Base-by-base conservation (phyloP, 2,113 vertebrate genomes). In the Aptenodytes forsteri region DNA sequence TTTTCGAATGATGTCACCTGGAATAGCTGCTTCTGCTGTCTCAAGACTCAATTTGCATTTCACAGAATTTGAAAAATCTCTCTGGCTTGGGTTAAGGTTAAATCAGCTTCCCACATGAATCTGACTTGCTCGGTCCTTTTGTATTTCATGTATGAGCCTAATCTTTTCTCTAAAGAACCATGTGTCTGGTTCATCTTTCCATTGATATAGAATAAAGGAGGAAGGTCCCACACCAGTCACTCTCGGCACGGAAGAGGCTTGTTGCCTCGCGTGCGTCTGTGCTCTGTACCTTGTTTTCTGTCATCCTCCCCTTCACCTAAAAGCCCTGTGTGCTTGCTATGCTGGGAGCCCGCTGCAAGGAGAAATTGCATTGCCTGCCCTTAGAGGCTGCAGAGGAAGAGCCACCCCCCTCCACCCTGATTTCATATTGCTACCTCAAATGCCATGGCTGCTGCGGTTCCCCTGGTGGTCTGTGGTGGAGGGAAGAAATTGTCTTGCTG, bases 1-100 rank as follows among this genome's bases (percentile, higher is more conserved):
- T 79, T 21, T 93, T 73, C 2, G 0, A 94, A 46, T 14, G 4
- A 72, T 92, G 27, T 91, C 86, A 93, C 70, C 72, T 86, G 73
- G 50, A 96, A 58, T 91, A 83, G 62, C 83, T 89, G 73, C 46
- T 87, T 90, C 66, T 94, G 79, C 70, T 75, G 70, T 84, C 55
- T 96, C 10, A 22, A 83, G 44, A 25, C 49, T 82, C 62, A 64
- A 92, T 96, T 93, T 96, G 80, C 81, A 94, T 95, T 94, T 80
- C 72, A 85, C 54, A 83, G 59, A 73, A 55, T 54, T 55, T 64
- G 38, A 62, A 83, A 79, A 87, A 83, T 65, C 38, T 88, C 77
- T 76, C 15, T 88, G 80, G 73, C 54, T 94, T 71, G 49, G 52
- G 34, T 84, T 96, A 90, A 96, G 94, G 80, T 93, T 95, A 96